A percentile compares a stretch with the other conserved stretches of the same genome.
phyloP scores from a whole-genome alignment of 2,888 invertebrate species.

The Dasysyrphus albostriatus region DNA sequence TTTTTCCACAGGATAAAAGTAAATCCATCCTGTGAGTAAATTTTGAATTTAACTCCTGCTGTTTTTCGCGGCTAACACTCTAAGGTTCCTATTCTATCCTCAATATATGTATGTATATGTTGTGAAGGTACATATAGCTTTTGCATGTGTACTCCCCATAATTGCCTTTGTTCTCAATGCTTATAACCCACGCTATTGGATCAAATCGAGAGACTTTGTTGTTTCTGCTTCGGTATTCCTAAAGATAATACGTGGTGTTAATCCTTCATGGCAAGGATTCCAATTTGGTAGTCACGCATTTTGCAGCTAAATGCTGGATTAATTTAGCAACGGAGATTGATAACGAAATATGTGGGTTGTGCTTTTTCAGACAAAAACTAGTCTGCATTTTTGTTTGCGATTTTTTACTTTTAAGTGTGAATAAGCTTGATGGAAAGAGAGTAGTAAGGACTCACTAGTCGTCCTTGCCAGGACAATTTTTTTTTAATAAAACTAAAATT shows the following conservation, averaged over 20 bases:
- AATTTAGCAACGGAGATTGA: constrained; percentile 59
- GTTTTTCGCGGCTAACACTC: constrained; percentile 7
- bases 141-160: background rate
- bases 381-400: background rate
- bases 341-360: background rate
- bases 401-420: background rate
- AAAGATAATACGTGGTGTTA: constrained; percentile 50
- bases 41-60: constrained; percentile 21
- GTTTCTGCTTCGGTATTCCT: constrained; percentile 36
- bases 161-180: background rate
- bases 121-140: too few relatives aligned
- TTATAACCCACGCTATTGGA: constrained; percentile 22
- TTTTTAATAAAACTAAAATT: background rate
- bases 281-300: constrained; percentile 32
- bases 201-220: constrained; percentile 43
- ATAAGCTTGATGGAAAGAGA: background rate
- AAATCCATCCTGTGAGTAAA: background rate
- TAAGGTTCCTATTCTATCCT: background rate
- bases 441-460: rapidly evolving
- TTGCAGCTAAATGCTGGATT: constrained; percentile 60
- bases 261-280: constrained; percentile 45
- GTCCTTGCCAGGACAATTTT: background rate
- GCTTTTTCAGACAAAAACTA: background rate
- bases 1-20: background rate
- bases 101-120: background rate